Percentiles rank a stretch among this genome's conserved stretches.
Evolutionary conservation across 2,797 vertebrate genomes (phyloP).

Genomic region (Valencia hispanica): DNA sequence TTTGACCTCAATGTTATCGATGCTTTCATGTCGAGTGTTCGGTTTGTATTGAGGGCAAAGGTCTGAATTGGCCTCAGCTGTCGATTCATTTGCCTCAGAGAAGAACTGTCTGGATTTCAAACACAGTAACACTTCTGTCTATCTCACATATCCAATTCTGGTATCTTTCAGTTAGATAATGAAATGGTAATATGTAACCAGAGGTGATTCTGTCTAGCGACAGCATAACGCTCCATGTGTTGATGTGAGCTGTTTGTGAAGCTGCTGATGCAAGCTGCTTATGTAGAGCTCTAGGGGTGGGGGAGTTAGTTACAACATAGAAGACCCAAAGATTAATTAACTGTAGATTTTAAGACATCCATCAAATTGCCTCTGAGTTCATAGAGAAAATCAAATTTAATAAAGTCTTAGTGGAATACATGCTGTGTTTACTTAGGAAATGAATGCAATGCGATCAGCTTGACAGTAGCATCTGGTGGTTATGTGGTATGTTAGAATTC

Average conservation of each 20-base stretch:
- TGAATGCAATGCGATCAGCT: background rate
- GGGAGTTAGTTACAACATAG: background rate
- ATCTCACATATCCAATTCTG: background rate
- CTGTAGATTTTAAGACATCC: background rate
- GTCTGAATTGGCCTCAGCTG: conserved; percentile 42
- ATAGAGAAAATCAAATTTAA: background rate
- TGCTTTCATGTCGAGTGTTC: conserved; percentile 26
- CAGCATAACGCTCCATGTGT: background rate
- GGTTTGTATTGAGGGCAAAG: conserved; percentile 41
- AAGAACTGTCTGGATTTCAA: conserved; percentile 35
- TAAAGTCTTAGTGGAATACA: background rate
- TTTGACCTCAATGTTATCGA: conserved; percentile 43
- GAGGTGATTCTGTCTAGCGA: background rate
- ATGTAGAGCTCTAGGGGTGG: conserved; percentile 1
- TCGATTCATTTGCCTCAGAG: conserved; percentile 46
- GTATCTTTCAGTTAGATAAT: conserved; percentile 7
- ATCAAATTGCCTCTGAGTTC: background rate
- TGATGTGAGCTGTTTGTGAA: conserved; percentile 4
- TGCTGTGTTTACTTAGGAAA: background rate
- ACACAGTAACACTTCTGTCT: conserved; percentile 30
- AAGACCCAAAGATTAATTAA: conserved; percentile 5
- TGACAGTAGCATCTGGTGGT: background rate
- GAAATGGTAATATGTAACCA: conserved; percentile 12
- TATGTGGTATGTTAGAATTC: background rate
- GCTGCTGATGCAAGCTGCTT: conserved; percentile 14